Conservation (phyloP, 2,113 vertebrate species). For the Prietella phreatophila region DNA sequence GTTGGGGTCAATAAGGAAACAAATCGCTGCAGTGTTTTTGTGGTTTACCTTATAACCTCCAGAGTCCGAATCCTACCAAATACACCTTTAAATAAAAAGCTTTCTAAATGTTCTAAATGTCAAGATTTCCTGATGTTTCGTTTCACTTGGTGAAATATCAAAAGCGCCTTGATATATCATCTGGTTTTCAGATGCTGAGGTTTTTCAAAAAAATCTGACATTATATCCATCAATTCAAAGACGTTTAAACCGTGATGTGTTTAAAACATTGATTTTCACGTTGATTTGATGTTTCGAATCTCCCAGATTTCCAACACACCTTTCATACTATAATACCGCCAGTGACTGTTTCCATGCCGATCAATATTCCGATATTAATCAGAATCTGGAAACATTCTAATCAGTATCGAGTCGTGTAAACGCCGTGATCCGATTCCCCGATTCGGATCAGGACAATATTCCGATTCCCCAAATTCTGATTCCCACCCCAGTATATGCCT, state of each 20-base stretch:
- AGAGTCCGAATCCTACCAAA: background rate
- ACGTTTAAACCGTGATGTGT: background rate
- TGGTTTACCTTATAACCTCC: background rate
- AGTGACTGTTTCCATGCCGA: too few species aligned
- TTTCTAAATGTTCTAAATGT: too few species aligned
- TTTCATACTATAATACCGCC: background rate
- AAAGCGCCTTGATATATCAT: background rate
- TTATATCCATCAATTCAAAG: background rate
- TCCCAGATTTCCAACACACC: background rate
- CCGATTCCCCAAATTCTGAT: too few species aligned
- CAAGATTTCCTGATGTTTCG: background rate
- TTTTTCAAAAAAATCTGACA: background rate
- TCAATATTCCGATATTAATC: too few species aligned
- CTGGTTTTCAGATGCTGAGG: background rate
- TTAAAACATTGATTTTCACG: background rate
- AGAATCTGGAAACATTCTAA: too few species aligned
- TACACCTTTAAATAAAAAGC: background rate
- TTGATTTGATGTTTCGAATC: background rate
- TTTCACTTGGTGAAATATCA: background rate
- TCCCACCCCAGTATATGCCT: too few species aligned
- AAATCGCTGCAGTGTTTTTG: background rate
- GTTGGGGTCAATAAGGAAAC: background rate
- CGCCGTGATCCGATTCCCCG: too few species aligned
- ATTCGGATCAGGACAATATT: too few species aligned
- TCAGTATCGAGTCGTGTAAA: too few species aligned